A percentile compares a stretch with the other conserved stretches of the same genome.
phyloP scores from a whole-genome alignment of 2,797 vertebrate species.

The Amblyraja radiata region DNA sequence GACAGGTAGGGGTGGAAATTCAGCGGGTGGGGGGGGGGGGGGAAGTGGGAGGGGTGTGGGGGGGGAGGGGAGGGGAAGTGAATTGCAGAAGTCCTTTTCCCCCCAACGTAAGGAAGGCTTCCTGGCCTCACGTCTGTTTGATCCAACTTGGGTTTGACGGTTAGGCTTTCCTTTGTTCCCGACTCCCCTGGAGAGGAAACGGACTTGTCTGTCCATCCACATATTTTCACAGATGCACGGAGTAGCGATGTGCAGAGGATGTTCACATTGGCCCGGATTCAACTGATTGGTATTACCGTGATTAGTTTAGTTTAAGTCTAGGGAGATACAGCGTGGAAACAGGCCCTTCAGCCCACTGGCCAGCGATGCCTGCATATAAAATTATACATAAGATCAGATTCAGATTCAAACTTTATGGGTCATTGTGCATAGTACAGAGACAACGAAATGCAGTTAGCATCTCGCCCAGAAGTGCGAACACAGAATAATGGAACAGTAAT shows the following conservation, averaged over 20 bases:
- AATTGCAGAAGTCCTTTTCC: not conserved
- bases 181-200: not conserved
- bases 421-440: too few species aligned
- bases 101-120: not conserved
- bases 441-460: too few species aligned
- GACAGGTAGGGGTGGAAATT: too few species aligned
- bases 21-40: too few species aligned
- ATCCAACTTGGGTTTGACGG: not conserved
- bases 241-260: not conserved
- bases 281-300: not conserved
- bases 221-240: constrained; percentile 11
- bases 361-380: too few species aligned
- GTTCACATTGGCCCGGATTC: not conserved
- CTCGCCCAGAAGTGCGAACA: too few species aligned
- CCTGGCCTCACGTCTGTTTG: not conserved
- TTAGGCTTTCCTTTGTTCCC: not conserved
- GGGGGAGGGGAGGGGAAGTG: not conserved
- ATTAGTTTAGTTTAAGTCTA: not conserved
- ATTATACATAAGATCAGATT: too few species aligned
- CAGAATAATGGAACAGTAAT: too few species aligned
- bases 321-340: too few species aligned
- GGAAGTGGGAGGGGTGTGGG: too few species aligned
- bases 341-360: too few species aligned
- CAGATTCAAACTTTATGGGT: too few species aligned
- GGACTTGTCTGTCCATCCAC: not conserved